Evolutionary conservation across 2,888 invertebrate genomes (phyloP).

Genomic region (Erebia palarica): DNA sequence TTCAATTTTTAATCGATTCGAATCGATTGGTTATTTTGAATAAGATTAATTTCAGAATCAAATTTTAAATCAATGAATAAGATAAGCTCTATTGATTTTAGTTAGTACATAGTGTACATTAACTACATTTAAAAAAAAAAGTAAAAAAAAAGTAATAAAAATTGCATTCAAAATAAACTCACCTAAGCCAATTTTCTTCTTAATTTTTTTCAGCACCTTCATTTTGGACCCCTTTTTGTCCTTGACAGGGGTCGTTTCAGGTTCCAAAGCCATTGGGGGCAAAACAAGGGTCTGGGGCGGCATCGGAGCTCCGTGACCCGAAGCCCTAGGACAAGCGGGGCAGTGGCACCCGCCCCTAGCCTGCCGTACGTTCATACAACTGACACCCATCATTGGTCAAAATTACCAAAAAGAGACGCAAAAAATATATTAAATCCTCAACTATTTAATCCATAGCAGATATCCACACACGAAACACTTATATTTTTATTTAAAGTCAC

Average conservation of each 20-base stretch:
- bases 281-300: constrained; percentile 75
- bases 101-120: too few species aligned
- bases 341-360: constrained; percentile 82
- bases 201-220: constrained; percentile 95
- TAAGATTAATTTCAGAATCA: too few species aligned
- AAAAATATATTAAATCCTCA: not conserved
- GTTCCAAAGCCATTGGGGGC: constrained; percentile 75
- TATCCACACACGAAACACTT: constrained; percentile 42
- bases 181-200: constrained; percentile 94
- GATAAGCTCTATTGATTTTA: too few species aligned
- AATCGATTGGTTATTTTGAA: too few species aligned
- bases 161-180: constrained; percentile 59
- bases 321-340: constrained; percentile 76
- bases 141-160: too few species aligned
- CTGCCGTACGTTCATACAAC: constrained; percentile 82
- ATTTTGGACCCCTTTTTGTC: constrained; percentile 85
- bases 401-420: constrained; percentile 14
- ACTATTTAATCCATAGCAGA: constrained; percentile 43
- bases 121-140: too few species aligned
- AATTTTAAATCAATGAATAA: not conserved
- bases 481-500: constrained; percentile 38
- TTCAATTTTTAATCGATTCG: not conserved
- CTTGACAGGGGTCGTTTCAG: constrained; percentile 73
- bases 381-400: constrained; percentile 77
- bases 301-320: constrained; percentile 64